Base-by-base conservation (phyloP, 2,888 invertebrate species). In the Hetaerina titia region DNA sequence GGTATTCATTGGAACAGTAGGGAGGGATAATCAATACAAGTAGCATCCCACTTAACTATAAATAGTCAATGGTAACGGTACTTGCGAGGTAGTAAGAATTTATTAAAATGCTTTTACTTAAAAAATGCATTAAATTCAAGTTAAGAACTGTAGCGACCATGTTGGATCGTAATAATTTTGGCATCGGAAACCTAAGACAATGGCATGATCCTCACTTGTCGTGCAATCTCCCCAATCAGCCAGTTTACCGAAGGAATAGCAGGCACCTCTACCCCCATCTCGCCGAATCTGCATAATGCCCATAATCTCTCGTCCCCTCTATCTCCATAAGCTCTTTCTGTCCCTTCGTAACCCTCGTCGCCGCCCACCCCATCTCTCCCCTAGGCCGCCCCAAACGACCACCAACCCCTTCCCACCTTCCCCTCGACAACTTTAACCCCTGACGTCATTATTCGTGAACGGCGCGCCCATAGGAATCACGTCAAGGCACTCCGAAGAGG, bases 401-500 rank as follows among this genome's bases (percentile, higher is more conserved):
- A 88, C 13, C n/a, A 25, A 60, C 0, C 11, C 31, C 89, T 56
- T 17, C 64, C 64, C 45, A 9, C 45, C 6, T 25, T 31, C 8
- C 64, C 63, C 17, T 89, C 89, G 25, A 31, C 90, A 90, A 63
- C 90, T 90, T 45, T 90, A 64, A 90, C 90, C 92, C 69, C 69
- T 92, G 92, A 92, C 92, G 92, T 92, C 92, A 92, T 92, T 5
- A 45, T 17, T 74, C 56, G 92, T 74, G 92, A 69, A 60, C 57
- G 69, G 56, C 92, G 45, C 57, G 56, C 92, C 92, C 74, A 22
- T n/a, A 13, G 69, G 56, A 92, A 92, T 92, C 69, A 69, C 92
- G 31, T 56, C n/a, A 45, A 92, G 69, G 92, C 63, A 69, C 69
- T 56, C 92, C 45, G 63, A n/a, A 31, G 13, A 45, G 22, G 64